Percentiles rank a stretch among this genome's conserved stretches.
phyloP scores from a whole-genome alignment of 2,888 invertebrate genomes.

The Quadroppia sp. region DNA sequence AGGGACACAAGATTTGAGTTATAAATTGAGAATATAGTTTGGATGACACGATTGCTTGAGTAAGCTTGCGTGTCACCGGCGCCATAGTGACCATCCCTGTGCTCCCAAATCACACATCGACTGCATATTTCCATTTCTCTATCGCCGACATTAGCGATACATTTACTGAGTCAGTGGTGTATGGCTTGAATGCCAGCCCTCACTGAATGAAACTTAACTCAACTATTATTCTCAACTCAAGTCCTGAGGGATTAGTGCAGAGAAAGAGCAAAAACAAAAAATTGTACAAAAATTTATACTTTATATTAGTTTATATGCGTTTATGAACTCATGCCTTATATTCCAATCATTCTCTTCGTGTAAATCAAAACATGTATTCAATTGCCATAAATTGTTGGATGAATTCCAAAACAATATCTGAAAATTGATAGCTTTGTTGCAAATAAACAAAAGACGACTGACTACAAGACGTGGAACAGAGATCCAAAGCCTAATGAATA shows the following conservation, averaged over 20 bases:
- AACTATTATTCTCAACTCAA: constrained; percentile 26
- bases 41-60: constrained; percentile 26
- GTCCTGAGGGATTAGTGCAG: background rate
- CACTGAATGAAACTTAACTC: background rate
- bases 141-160: constrained; percentile 26
- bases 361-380: constrained; percentile 23
- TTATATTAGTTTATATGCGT: constrained; percentile 8
- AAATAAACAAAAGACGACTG: background rate
- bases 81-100: constrained; percentile 34
- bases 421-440: background rate
- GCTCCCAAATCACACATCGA: constrained; percentile 37
- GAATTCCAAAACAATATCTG: background rate
- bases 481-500: background rate
- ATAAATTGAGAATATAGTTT: constrained; percentile 4
- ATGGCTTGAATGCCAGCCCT: constrained; percentile 16
- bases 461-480: background rate
- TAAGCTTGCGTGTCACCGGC: constrained; percentile 36
- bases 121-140: constrained; percentile 24
- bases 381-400: constrained; percentile 15
- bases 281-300: background rate
- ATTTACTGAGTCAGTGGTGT: constrained; percentile 29
- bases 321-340: constrained; percentile 14
- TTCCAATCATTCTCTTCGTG: constrained; percentile 6
- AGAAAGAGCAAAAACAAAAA: constrained; percentile 15
- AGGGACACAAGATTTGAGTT: background rate